These are phyloP conservation scores for Drosophila tanythrix DNA, from an alignment of 2,888 invertebrate genomes.

Conservation along the genomic window DNA sequence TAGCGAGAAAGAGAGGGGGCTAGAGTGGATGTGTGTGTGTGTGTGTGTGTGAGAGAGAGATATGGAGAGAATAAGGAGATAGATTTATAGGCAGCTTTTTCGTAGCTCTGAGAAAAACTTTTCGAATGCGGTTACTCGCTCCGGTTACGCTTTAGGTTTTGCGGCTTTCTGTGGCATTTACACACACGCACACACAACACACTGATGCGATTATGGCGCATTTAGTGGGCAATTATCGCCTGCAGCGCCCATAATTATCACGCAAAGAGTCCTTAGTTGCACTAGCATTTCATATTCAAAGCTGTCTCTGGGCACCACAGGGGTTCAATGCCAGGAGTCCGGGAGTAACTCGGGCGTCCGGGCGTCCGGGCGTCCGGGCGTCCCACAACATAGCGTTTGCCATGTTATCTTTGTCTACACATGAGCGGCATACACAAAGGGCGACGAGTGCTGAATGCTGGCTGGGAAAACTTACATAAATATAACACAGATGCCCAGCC, in stretches of 20 bases:
- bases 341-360: not conserved
- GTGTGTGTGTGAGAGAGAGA: not conserved
- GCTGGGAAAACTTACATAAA: constrained; percentile 68
- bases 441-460: constrained; percentile 21
- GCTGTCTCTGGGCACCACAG: constrained; percentile 30
- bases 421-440: constrained; percentile 67
- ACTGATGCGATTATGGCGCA: constrained; percentile 61
- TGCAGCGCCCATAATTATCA: constrained; percentile 77
- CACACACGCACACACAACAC: constrained; percentile 6
- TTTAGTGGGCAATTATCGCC: constrained; percentile 79
- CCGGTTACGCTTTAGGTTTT: constrained; percentile 47
- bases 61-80: not conserved
- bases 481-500: constrained; percentile 69
- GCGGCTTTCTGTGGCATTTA: constrained; percentile 37
- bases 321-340: constrained; percentile 15
- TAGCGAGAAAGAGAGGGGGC: not conserved
- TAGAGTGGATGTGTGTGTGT: not conserved
- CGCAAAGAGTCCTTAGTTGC: constrained; percentile 67
- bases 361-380: not conserved
- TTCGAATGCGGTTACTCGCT: constrained; percentile 45
- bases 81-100: constrained; percentile 15
- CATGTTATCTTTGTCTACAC: constrained; percentile 73
- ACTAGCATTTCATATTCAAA: constrained; percentile 73
- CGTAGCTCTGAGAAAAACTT: constrained; percentile 48
- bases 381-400: constrained; percentile 36